phyloP scores from a whole-genome alignment of 2,888 invertebrate genomes.

The Macrophya annulata region DNA sequence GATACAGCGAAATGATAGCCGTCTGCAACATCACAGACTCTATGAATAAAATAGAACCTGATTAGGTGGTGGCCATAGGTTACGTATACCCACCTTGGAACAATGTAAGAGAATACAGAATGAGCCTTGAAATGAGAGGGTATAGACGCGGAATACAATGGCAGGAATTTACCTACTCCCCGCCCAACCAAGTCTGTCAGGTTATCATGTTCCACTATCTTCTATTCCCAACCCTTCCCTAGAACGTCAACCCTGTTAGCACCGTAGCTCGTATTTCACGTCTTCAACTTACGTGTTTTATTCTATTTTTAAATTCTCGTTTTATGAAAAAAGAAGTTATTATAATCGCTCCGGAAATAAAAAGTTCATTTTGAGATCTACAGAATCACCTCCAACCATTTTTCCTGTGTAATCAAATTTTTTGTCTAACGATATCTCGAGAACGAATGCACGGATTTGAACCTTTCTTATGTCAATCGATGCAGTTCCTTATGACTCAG shows the following conservation, averaged over 20 bases:
- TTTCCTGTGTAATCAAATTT: background rate
- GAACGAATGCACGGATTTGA: background rate
- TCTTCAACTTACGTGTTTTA: background rate
- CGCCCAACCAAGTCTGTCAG: background rate
- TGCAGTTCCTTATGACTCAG: background rate
- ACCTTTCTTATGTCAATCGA: background rate
- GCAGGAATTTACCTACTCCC: constrained; percentile 13
- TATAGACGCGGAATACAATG: constrained; percentile 50
- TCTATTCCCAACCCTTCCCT: constrained; percentile 5
- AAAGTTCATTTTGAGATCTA: background rate
- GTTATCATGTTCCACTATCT: constrained; percentile 28
- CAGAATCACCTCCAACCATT: no score
- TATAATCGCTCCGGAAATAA: no score
- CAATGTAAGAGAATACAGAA: constrained; percentile 65
- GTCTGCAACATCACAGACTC: constrained; percentile 35
- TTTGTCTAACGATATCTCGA: background rate
- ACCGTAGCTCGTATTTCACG: background rate
- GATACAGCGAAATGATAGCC: constrained; percentile 12
- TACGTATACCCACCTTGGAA: constrained; percentile 38
- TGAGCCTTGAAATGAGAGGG: constrained; percentile 66
- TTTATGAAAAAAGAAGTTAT: background rate
- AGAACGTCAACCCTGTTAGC: constrained; percentile 20
- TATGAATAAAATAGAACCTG: constrained; percentile 58
- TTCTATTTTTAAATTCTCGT: background rate
- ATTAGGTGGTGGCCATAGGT: constrained; percentile 27